Percentiles rank a stretch among this genome's conserved stretches.
Conservation (phyloP, 2,113 vertebrate genomes). For the Phasianus colchicus region DNA sequence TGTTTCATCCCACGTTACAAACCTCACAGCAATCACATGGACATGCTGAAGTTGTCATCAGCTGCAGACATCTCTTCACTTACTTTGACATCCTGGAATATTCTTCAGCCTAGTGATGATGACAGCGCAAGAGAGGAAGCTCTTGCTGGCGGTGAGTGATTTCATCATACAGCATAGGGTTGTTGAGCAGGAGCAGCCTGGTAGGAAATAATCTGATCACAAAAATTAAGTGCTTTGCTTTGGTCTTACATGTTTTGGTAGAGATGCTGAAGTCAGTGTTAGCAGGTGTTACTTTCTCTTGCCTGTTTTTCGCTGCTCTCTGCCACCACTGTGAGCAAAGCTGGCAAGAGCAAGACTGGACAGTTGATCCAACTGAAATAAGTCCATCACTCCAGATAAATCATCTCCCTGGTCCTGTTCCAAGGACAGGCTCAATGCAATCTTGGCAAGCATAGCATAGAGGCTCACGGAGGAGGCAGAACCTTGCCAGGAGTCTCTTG, state of each 20-base stretch:
- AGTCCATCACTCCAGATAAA: background rate
- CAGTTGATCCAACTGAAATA: background rate
- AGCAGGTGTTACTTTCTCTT: background rate
- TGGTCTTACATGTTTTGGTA: background rate
- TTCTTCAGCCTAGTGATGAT: slow-evolving; percentile 85
- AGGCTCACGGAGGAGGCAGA: fast-evolving
- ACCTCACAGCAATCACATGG: slow-evolving; percentile 86
- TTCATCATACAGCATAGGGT: background rate
- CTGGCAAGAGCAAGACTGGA: background rate
- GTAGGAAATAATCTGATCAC: background rate
- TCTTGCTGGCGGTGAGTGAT: slow-evolving; percentile 81
- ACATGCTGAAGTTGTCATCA: slow-evolving; percentile 88
- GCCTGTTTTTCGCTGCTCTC: background rate
- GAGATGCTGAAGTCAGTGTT: background rate
- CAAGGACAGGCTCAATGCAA: background rate
- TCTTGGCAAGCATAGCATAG: fast-evolving
- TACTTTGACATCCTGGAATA: slow-evolving; percentile 91
- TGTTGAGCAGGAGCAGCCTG: background rate
- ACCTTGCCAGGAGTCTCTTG: background rate
- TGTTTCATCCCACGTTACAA: slow-evolving; percentile 93
- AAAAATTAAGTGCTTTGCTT: background rate
- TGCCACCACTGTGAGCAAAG: background rate
- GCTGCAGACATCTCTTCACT: slow-evolving; percentile 84
- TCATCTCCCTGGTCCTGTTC: background rate
- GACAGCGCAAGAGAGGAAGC: slow-evolving; percentile 87